Conservation (phyloP, 2,113 vertebrate genomes). For the Setophaga coronata region DNA sequence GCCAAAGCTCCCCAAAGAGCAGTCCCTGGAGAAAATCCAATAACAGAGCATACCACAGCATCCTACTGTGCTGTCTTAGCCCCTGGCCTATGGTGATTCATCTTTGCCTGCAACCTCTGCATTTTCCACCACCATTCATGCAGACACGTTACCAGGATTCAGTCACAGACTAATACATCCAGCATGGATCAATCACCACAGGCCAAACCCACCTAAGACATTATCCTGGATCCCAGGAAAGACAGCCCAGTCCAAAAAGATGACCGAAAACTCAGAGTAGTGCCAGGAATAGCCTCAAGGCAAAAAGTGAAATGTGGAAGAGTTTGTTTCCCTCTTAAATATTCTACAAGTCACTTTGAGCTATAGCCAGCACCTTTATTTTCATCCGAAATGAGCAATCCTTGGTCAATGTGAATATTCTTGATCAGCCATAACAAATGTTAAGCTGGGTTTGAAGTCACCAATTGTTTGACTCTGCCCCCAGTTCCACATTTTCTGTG, state of each 20-base stretch:
- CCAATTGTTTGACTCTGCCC: not conserved
- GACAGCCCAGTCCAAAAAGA: not conserved
- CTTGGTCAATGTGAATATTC: not conserved
- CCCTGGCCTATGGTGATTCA: not conserved
- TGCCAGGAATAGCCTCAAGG: not conserved
- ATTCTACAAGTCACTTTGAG: not conserved
- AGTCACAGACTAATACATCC: not conserved
- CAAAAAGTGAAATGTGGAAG: not conserved
- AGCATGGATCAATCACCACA: not conserved
- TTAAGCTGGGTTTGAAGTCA: not conserved
- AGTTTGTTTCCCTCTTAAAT: not conserved
- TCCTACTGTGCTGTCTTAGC: not conserved
- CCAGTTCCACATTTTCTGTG: fast-evolving
- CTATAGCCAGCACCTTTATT: not conserved
- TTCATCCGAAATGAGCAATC: not conserved
- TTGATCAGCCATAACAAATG: not conserved
- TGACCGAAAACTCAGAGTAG: not conserved
- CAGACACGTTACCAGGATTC: not conserved
- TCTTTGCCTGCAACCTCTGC: not conserved
- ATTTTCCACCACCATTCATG: not conserved
- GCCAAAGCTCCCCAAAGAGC: not conserved
- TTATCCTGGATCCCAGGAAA: not conserved
- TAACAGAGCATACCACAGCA: not conserved
- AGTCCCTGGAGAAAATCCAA: not conserved
- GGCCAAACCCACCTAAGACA: not conserved